Evolutionary conservation across 2,888 invertebrate genomes (phyloP).

Genomic region (Hydraecia micacea): DNA sequence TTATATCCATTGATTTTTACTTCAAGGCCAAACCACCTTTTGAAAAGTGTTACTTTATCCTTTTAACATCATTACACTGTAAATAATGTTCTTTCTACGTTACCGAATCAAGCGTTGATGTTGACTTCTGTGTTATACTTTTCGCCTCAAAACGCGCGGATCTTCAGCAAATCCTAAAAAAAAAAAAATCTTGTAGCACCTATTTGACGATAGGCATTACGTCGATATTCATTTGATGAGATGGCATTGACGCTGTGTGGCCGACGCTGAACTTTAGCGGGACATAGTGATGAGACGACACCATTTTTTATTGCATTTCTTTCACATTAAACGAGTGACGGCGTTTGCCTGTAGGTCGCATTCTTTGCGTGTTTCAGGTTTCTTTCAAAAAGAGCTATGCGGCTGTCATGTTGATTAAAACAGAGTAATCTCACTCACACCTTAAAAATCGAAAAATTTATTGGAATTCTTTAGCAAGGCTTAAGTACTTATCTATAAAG

Average conservation of each 20-base stretch:
- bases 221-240: too few species aligned
- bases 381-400: neutral
- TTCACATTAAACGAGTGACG: neutral
- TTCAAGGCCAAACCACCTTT: too few species aligned
- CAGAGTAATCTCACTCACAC: neutral
- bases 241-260: neutral
- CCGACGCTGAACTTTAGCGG: constrained; percentile 4
- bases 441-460: neutral
- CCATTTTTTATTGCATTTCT: neutral
- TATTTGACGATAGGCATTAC: too few species aligned
- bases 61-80: too few species aligned
- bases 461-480: neutral
- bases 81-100: too few species aligned
- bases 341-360: constrained; percentile 2
- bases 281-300: constrained; percentile 6
- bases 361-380: constrained; percentile 22
- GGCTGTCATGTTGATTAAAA: constrained; percentile 9
- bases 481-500: neutral
- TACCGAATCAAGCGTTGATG: too few species aligned
- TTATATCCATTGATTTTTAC: too few species aligned
- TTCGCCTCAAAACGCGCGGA: too few species aligned
- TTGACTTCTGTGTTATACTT: too few species aligned
- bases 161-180: too few species aligned
- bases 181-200: too few species aligned
- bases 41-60: too few species aligned